Evolutionary conservation across 2,113 vertebrate genomes (phyloP).

Genomic region (Seriola aureovittata): DNA sequence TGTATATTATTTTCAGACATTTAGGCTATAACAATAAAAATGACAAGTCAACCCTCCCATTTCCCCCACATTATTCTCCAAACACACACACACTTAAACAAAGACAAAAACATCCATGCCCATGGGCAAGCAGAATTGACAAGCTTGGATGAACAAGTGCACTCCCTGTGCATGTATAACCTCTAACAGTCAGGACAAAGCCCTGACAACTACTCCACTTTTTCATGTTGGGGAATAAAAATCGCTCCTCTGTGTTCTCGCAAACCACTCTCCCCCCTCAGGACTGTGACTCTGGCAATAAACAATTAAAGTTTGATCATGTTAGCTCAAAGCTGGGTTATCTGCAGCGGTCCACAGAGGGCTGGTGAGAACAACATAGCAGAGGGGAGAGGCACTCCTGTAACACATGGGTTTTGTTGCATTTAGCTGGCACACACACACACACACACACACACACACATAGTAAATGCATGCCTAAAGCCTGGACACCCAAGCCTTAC

Average conservation of each 20-base stretch:
- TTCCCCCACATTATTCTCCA: background rate
- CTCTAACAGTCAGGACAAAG: conserved; percentile 27
- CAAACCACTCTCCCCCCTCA: conserved; percentile 34
- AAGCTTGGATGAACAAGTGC: background rate
- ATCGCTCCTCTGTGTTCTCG: conserved; percentile 17
- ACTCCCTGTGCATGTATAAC: conserved; percentile 23
- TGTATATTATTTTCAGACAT: background rate
- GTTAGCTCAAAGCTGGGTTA: conserved; percentile 24
- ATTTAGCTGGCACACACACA: conserved; percentile 3
- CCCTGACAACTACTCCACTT: conserved; percentile 4
- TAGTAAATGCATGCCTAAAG: background rate
- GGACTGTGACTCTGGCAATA: conserved; percentile 37
- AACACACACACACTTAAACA: background rate
- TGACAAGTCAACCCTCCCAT: background rate
- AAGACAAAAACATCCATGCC: background rate
- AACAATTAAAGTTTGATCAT: conserved; percentile 69
- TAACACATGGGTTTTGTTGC: conserved; percentile 7
- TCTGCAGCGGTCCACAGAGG: background rate
- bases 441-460: background rate
- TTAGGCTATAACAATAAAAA: background rate
- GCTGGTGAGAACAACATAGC: background rate
- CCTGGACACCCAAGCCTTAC: background rate
- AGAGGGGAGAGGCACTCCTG: background rate
- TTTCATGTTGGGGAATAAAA: conserved; percentile 23
- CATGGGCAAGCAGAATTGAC: conserved; percentile 1